Evolutionary conservation across 2,113 vertebrate species (phyloP).

Genomic region (Cyprinodon variegatus): DNA sequence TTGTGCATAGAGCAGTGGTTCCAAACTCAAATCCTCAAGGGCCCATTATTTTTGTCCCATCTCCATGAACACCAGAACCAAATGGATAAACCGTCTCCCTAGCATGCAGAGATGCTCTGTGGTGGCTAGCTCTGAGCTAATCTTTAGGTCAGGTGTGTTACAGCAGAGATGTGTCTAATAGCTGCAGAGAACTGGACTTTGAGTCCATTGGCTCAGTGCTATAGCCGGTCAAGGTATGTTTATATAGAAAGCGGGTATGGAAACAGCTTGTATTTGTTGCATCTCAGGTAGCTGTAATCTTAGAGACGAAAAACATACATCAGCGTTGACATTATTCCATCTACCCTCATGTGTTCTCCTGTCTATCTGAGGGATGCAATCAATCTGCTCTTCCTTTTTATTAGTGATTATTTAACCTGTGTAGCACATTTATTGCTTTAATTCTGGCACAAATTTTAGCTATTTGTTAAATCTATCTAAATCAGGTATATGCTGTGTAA

Average conservation of each 20-base stretch:
- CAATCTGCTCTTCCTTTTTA: slow-evolving; percentile 24
- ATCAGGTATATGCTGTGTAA: slow-evolving; percentile 10
- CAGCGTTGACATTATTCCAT: slow-evolving; percentile 48
- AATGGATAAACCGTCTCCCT: too few species aligned
- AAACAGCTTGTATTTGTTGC: slow-evolving; percentile 20
- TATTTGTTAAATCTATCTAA: slow-evolving; percentile 6
- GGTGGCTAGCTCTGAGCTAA: too few species aligned
- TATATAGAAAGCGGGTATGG: slow-evolving; percentile 23
- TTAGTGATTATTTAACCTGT: slow-evolving; percentile 22
- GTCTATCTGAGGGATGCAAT: slow-evolving; percentile 25
- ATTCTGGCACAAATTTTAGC: slow-evolving; percentile 19
- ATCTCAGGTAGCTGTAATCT: slow-evolving; percentile 44
- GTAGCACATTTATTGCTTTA: slow-evolving; percentile 3
- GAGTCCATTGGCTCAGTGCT: not conserved
- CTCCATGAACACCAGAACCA: too few species aligned
- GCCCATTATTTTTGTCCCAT: too few species aligned
- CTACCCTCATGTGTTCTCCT: slow-evolving; percentile 34
- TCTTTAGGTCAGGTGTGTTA: too few species aligned
- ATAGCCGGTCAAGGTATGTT: not conserved
- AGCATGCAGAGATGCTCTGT: too few species aligned
- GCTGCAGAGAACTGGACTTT: too few species aligned
- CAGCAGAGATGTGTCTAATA: too few species aligned
- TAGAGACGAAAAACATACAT: slow-evolving; percentile 46
- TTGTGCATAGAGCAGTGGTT: not conserved
- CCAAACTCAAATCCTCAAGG: too few species aligned